A percentile compares a stretch with the other conserved stretches of the same genome.
Evolutionary conservation across 2,888 invertebrate species (phyloP).

Genomic region (Ophioninae sp.): DNA sequence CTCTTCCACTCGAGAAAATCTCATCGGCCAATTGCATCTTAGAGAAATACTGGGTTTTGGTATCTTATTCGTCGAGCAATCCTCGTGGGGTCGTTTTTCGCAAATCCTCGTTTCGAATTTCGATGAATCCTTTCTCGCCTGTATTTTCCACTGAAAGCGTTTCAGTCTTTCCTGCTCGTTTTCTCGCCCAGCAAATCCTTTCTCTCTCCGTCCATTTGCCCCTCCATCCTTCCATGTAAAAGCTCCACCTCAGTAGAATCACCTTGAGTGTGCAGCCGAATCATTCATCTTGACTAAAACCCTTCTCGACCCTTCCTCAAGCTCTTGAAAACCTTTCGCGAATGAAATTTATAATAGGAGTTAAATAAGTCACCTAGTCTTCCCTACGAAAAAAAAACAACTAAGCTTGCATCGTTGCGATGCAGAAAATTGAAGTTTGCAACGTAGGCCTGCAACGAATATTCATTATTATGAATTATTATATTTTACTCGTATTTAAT

Average conservation of each 20-base stretch:
- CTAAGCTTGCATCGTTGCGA: too few relatives aligned
- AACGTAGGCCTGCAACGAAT: too few relatives aligned
- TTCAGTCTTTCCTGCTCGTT: background rate
- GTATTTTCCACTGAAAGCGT: slow-evolving; percentile 38
- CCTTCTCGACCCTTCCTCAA: slow-evolving; percentile 21
- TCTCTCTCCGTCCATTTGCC: slow-evolving; percentile 9
- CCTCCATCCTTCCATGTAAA: slow-evolving; percentile 32
- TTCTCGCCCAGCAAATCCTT: slow-evolving; percentile 7
- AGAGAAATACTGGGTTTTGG: slow-evolving; percentile 15
- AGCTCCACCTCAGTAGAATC: slow-evolving; percentile 32
- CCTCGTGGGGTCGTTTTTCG: slow-evolving; percentile 1
- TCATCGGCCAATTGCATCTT: slow-evolving; percentile 29
- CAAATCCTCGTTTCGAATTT: slow-evolving; percentile 52
- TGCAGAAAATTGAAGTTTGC: too few relatives aligned
- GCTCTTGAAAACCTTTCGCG: slow-evolving; percentile 10
- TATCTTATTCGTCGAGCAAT: background rate
- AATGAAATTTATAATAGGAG: slow-evolving; percentile 56
- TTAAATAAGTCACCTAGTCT: background rate
- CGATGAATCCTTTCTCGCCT: slow-evolving; percentile 44
- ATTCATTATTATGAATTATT: too few relatives aligned
- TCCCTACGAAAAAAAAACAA: too few relatives aligned
- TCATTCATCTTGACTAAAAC: slow-evolving; percentile 30
- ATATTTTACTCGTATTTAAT: too few relatives aligned
- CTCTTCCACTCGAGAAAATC: slow-evolving; percentile 27
- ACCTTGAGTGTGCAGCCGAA: slow-evolving; percentile 20